These are phyloP conservation scores for Icerya purchasi DNA, from an alignment of 2,888 invertebrate species.

Conservation along the genomic window DNA sequence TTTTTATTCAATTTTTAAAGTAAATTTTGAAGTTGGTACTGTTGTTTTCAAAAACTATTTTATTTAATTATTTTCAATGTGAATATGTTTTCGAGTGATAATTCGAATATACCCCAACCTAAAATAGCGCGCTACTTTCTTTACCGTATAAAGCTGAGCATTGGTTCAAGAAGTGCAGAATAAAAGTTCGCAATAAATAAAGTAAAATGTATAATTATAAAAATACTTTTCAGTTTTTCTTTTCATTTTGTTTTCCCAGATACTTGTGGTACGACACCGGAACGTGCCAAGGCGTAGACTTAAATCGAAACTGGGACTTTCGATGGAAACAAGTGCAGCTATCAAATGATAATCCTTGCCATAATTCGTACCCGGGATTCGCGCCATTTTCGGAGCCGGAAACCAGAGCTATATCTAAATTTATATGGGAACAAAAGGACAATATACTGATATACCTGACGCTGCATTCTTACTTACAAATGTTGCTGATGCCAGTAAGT, in stretches of 20 bases:
- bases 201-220: too few relatives aligned
- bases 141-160: too few relatives aligned
- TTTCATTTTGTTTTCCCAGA: constrained; percentile 14
- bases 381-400: constrained; percentile 29
- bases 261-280: constrained; percentile 21
- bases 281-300: constrained; percentile 50
- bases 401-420: constrained; percentile 25
- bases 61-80: too few relatives aligned
- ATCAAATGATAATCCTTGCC: constrained; percentile 25
- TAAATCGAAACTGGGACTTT: constrained; percentile 71
- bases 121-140: too few relatives aligned
- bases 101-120: too few relatives aligned
- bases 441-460: constrained; percentile 30
- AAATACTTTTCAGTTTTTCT: too few relatives aligned
- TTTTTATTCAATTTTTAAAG: too few relatives aligned
- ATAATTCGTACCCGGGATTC: constrained; percentile 28
- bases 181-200: too few relatives aligned
- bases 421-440: constrained; percentile 23
- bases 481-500: constrained; percentile 25
- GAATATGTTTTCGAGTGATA: too few relatives aligned
- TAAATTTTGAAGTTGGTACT: too few relatives aligned
- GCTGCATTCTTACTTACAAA: constrained; percentile 41
- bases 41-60: too few relatives aligned
- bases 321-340: constrained; percentile 47
- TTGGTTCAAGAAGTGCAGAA: too few relatives aligned